These are phyloP conservation scores for Mesorhabditis sp. DNA, from an alignment of 2,888 invertebrate species.

Conservation along the genomic window DNA sequence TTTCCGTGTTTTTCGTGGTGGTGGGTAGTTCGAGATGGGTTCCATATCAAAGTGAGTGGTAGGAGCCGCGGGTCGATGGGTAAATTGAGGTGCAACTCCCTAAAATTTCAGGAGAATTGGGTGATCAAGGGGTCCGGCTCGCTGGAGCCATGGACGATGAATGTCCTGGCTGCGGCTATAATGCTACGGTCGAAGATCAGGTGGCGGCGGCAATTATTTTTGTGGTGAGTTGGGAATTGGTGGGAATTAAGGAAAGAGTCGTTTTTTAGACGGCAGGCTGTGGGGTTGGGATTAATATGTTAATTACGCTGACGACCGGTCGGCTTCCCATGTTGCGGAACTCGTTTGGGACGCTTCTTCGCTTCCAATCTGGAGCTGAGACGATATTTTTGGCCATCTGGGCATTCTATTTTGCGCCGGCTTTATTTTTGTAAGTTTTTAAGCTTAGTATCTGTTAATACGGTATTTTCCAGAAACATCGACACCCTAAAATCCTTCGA, in stretches of 20 bases:
- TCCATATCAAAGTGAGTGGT: no score
- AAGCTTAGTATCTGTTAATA: background rate
- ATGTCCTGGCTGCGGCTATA: background rate
- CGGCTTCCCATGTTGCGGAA: slow-evolving; percentile 30
- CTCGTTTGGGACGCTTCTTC: slow-evolving; percentile 34
- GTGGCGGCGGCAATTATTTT: slow-evolving; percentile 34
- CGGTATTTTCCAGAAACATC: slow-evolving; percentile 28
- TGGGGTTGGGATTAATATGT: slow-evolving; percentile 29
- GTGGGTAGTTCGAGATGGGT: no score
- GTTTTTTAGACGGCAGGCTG: slow-evolving; percentile 28
- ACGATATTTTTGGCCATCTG: slow-evolving; percentile 30
- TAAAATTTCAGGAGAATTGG: no score
- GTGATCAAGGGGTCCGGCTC: background rate
- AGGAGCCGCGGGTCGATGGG: no score
- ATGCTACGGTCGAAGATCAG: slow-evolving; percentile 20
- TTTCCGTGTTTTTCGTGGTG: no score
- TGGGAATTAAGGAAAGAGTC: background rate
- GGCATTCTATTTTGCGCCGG: slow-evolving; percentile 41
- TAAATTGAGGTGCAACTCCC: no score
- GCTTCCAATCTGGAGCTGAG: slow-evolving; percentile 30
- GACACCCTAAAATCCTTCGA: slow-evolving; percentile 22
- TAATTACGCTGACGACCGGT: slow-evolving; percentile 30
- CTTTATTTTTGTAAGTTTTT: slow-evolving; percentile 34
- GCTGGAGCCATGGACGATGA: background rate
- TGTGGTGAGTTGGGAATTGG: slow-evolving; percentile 16